Conservation (phyloP, 2,888 invertebrate genomes). For the Heliconius charithonia region DNA sequence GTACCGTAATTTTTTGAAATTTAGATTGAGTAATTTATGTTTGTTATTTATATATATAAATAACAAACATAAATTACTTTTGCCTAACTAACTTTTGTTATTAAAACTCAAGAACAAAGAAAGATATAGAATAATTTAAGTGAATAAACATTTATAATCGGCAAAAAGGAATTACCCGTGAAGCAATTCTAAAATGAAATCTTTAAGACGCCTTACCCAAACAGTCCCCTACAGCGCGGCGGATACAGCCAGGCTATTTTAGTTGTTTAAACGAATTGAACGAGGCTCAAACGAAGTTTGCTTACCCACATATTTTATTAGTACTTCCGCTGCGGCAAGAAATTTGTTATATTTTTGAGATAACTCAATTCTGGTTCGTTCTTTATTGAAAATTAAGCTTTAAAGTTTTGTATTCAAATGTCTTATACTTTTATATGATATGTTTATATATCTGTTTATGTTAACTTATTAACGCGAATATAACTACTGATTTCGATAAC, state of each 20-base stretch:
- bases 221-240: constrained; percentile 46
- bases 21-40: not conserved
- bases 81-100: too few species aligned
- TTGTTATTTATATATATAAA: not conserved
- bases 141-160: constrained; percentile 4
- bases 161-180: constrained; percentile 29
- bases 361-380: constrained; percentile 13
- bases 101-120: not conserved
- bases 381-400: not conserved
- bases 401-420: not conserved
- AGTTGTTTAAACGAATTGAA: constrained; percentile 57
- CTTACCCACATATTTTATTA: constrained; percentile 57
- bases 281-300: constrained; percentile 50
- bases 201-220: constrained; percentile 39
- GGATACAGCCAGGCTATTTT: constrained; percentile 56
- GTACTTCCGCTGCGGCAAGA: constrained; percentile 52
- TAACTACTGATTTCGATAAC: not conserved
- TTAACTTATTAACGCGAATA: not conserved
- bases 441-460: not conserved
- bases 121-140: not conserved
- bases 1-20: too few species aligned
- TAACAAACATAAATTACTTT: not conserved
- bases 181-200: constrained; percentile 32
- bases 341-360: constrained; percentile 52
- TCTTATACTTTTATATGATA: not conserved